A percentile compares a stretch with the other conserved stretches of the same genome.
Evolutionary conservation across 64 coral and sea anemone species (phyloP).

Genomic region (Trachythela sp.): DNA sequence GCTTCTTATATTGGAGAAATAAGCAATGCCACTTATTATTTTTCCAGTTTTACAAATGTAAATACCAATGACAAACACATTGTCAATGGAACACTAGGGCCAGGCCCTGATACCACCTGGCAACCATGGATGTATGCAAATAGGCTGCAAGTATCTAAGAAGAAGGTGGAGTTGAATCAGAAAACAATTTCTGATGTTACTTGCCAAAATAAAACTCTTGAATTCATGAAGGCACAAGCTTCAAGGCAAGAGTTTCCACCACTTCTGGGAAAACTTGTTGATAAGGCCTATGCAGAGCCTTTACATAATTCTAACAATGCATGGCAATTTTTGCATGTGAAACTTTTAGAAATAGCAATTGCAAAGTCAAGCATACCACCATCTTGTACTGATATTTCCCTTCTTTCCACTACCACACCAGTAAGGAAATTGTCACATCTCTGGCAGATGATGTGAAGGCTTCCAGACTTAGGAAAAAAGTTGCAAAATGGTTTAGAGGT

Average conservation of each 20-base stretch:
- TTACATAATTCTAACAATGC: slow-evolving; percentile 53
- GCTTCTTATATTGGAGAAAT: not conserved
- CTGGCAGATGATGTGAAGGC: slow-evolving; percentile 27
- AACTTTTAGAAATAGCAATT: slow-evolving; percentile 39
- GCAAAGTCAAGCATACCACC: not conserved
- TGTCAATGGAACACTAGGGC: slow-evolving; percentile 54
- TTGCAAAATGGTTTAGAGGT: slow-evolving; percentile 16
- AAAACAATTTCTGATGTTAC: slow-evolving; percentile 33
- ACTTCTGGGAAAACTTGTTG: slow-evolving; percentile 39
- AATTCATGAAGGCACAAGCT: slow-evolving; percentile 33
- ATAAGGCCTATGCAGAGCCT: slow-evolving; percentile 48
- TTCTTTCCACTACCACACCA: slow-evolving; percentile 8
- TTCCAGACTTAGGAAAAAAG: slow-evolving; percentile 20
- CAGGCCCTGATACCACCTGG: slow-evolving; percentile 44
- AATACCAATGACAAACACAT: not conserved
- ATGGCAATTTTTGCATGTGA: slow-evolving; percentile 23
- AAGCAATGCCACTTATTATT: not conserved
- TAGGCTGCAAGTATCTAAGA: slow-evolving; percentile 16
- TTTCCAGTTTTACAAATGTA: not conserved
- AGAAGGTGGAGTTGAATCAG: slow-evolving; percentile 30
- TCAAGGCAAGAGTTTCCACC: slow-evolving; percentile 48
- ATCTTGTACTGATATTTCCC: not conserved
- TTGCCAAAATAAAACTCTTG: slow-evolving; percentile 47
- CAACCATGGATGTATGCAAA: slow-evolving; percentile 50
- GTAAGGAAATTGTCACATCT: slow-evolving; percentile 34